phyloP scores from a whole-genome alignment of 1,140 invertebrate genomes.

The Neelides sp. region DNA sequence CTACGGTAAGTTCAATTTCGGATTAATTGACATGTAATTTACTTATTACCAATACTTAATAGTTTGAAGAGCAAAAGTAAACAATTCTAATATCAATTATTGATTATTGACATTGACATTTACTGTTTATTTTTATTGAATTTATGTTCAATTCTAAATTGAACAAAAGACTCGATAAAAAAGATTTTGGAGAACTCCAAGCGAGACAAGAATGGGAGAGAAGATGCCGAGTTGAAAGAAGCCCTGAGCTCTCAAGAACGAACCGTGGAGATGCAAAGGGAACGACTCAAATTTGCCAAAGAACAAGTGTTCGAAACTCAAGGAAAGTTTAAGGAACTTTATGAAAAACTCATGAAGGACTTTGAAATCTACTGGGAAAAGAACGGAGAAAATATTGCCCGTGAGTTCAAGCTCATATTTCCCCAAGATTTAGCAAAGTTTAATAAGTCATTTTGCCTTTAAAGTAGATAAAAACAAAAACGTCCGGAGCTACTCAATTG shows the following conservation, averaged over 20 bases:
- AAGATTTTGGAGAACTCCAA: background rate
- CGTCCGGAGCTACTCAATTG: no score
- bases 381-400: background rate
- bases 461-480: no score
- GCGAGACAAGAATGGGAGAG: background rate
- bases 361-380: slow-evolving; percentile 19
- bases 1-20: slow-evolving; percentile 1
- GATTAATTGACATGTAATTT: background rate
- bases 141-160: no score
- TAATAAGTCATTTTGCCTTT: no score
- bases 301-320: slow-evolving; percentile 7
- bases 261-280: slow-evolving; percentile 10
- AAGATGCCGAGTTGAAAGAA: slow-evolving; percentile 3
- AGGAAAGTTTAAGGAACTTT: slow-evolving; percentile 2
- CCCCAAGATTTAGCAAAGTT: no score
- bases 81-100: no score
- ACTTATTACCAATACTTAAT: no score
- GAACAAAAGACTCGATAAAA: no score
- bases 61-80: no score
- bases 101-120: no score
- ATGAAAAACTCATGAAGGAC: slow-evolving; percentile 7
- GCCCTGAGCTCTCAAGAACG: slow-evolving; percentile 11
- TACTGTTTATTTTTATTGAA: no score
- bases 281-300: background rate
- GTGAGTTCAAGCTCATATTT: no score